These are phyloP conservation scores for Nasonia longicornis DNA, from an alignment of 1,140 invertebrate species.

Conservation along the genomic window DNA sequence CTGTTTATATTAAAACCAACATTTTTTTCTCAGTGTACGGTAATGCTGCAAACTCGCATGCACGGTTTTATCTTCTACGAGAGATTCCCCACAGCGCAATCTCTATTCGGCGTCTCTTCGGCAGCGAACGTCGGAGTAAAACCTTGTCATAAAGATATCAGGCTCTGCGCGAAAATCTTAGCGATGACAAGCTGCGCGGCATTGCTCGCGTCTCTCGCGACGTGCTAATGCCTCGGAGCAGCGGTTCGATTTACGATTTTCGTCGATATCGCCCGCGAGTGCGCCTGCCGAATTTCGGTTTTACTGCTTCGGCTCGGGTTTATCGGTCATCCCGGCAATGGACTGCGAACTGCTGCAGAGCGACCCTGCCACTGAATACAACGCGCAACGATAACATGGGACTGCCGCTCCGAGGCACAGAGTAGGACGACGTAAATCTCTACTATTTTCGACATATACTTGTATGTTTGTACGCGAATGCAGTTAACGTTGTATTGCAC, in stretches of 20 bases:
- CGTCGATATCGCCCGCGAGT: background rate
- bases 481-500: too few species aligned
- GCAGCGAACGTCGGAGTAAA: background rate
- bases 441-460: background rate
- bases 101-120: background rate
- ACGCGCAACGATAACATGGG: conserved; percentile 48
- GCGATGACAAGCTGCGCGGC: background rate
- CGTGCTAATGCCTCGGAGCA: background rate
- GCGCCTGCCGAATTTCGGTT: conserved; percentile 54
- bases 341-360: conserved; percentile 31
- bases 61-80: background rate
- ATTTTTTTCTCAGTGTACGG: too few species aligned
- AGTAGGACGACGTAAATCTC: conserved; percentile 55
- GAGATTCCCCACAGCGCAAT: background rate
- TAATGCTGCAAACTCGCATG: too few species aligned
- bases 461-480: background rate
- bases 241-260: conserved; percentile 3
- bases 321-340: conserved; percentile 48
- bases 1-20: too few species aligned
- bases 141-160: conserved; percentile 8
- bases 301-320: conserved; percentile 50
- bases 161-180: background rate
- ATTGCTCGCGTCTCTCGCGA: background rate
- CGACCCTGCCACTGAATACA: conserved; percentile 49
- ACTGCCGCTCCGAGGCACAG: background rate